Evolutionary conservation across 2,888 invertebrate species (phyloP).

Genomic region (Heteropelma amictum): DNA sequence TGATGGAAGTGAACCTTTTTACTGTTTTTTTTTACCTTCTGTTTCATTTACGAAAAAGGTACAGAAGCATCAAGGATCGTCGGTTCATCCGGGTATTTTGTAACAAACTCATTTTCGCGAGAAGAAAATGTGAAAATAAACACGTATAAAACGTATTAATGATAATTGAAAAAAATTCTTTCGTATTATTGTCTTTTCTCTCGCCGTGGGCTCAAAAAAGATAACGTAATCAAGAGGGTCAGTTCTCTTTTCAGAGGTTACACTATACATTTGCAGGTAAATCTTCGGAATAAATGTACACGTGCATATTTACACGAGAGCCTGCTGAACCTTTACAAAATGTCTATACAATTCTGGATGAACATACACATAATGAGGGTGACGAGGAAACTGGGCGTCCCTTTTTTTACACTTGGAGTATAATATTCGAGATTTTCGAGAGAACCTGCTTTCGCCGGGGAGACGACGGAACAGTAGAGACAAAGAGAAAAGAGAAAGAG

Average conservation of each 20-base stretch:
- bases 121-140: constrained; percentile 1
- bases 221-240: constrained; percentile 19
- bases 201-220: constrained; percentile 10
- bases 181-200: constrained; percentile 30
- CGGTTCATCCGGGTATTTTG: constrained; percentile 29
- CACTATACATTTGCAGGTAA: constrained; percentile 13
- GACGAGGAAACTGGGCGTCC: background rate
- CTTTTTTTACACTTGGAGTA: background rate
- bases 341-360: constrained; percentile 18
- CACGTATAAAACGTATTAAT: background rate
- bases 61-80: too few species aligned
- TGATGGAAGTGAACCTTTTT: too few species aligned
- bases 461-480: background rate
- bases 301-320: background rate
- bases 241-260: constrained; percentile 29
- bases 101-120: constrained; percentile 21
- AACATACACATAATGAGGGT: constrained; percentile 31
- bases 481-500: background rate
- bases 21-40: too few species aligned
- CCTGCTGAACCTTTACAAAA: background rate
- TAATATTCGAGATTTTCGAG: constrained; percentile 21
- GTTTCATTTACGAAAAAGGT: too few species aligned
- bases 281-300: constrained; percentile 10
- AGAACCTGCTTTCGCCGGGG: constrained; percentile 1
- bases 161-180: background rate